A percentile compares a stretch with the other conserved stretches of the same genome.
phyloP scores from a whole-genome alignment of 2,113 vertebrate species.

The Herpailurus yagouaroundi region DNA sequence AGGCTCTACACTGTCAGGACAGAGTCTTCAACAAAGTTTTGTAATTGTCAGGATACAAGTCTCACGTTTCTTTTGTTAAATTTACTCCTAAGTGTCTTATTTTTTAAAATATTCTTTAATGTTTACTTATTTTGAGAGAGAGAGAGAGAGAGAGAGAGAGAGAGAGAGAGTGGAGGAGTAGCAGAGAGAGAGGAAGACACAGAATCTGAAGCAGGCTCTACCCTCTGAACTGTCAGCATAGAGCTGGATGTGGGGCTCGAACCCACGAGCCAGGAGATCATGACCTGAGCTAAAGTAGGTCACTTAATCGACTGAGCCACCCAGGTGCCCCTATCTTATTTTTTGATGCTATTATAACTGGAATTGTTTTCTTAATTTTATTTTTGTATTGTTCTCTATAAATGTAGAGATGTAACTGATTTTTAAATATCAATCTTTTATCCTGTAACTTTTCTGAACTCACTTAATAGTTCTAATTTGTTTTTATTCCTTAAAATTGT shows the following conservation, averaged over 20 bases:
- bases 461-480: background rate
- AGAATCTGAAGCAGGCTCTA: background rate
- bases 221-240: background rate
- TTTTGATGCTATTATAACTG: no score
- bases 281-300: background rate
- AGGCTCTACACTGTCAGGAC: no score
- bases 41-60: background rate
- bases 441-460: background rate
- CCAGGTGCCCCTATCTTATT: no score
- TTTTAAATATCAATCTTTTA: background rate
- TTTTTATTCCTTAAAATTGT: slow-evolving; percentile 3
- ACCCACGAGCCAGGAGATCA: background rate
- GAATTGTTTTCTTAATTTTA: no score
- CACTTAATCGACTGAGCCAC: background rate
- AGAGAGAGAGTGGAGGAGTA: background rate
- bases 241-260: accelerated
- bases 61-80: background rate
- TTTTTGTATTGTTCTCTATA: no score
- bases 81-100: background rate
- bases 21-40: background rate
- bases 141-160: background rate
- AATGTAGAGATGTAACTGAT: background rate
- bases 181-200: background rate
- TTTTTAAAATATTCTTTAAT: background rate
- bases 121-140: background rate